Base-by-base conservation (phyloP, 2,113 vertebrate species). In the Eubucco bourcierii region DNA sequence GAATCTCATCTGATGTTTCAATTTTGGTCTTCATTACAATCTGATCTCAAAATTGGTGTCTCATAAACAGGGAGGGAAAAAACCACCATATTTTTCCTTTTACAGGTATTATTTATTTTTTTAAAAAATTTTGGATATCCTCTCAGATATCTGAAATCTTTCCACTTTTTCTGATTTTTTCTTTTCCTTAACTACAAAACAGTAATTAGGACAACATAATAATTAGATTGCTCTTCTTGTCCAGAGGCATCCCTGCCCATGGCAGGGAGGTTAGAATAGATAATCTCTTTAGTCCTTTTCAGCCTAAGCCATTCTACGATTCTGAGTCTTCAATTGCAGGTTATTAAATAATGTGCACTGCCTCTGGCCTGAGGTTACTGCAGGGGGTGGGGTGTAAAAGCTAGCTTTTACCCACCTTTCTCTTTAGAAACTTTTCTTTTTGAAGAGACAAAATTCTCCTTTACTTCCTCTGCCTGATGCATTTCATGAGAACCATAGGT, bases 291-390 rank as follows among this genome's bases (percentile, higher is more conserved):
- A 46, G 44, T 46, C 44, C 44, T 46, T 44, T 44, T 15, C 41
- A 44, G 15, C 41, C 41, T 44, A 44, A 44, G 41, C 41, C 41
- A 46, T 46, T 46, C 44, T 46, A 46, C 18, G 44, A 46, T 46
- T 46, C 44, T 46, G 41, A 41, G 44, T 46, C 16, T 46, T 46
- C 87, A 95, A 91, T 74, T 77, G 41, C 56, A 85, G 56, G 72
- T 87, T 94, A 83, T 95, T 90, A 90, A 89, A 85, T 65, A 63
- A 73, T 80, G 71, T 83, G 82, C 76, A 80, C 16, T 83, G 90
- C 76, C 50, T 84, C 60, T 85, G 67, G 64, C 75, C 46, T 55
- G 25, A 83, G 41, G 85, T 74, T 90, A 82, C 12, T 44, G 44
- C 21, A 72, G 52, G 52, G 11, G 52, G 50, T 12, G 50, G 50